These are phyloP conservation scores for Teleopsis dalmanni DNA, from an alignment of 1,140 invertebrate species.

Conservation along the genomic window DNA sequence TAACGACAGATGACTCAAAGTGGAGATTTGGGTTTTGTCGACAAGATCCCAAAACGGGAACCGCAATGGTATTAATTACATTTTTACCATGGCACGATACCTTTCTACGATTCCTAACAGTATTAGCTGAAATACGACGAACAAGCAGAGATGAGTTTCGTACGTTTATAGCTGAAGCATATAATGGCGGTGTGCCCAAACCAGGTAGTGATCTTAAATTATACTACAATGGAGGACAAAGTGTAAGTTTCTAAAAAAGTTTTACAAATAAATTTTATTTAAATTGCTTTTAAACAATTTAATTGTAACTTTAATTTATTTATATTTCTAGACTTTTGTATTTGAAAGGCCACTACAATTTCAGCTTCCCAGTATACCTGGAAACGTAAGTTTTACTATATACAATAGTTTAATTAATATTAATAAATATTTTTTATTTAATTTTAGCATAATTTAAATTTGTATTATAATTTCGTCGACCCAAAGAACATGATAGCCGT, in stretches of 20 bases:
- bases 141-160: constrained; percentile 33
- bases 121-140: constrained; percentile 27
- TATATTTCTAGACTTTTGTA: constrained; percentile 59
- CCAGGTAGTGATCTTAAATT: constrained; percentile 50
- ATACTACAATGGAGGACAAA: constrained; percentile 50
- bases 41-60: constrained; percentile 74
- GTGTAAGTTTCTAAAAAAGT: constrained; percentile 43
- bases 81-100: constrained; percentile 92
- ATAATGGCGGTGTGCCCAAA: constrained; percentile 55
- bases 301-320: constrained; percentile 8
- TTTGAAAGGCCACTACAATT: constrained; percentile 71
- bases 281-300: too few relatives aligned
- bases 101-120: constrained; percentile 72
- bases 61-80: constrained; percentile 71
- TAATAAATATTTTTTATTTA: constrained; percentile 18
- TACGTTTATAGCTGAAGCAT: constrained; percentile 59
- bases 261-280: too few relatives aligned
- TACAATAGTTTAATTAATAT: background rate
- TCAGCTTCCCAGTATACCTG: constrained; percentile 83
- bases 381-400: constrained; percentile 70
- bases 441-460: constrained; percentile 84
- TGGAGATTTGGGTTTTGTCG: constrained; percentile 95
- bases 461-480: constrained; percentile 93
- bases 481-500: constrained; percentile 86
- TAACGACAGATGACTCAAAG: constrained; percentile 88